Percentiles rank a stretch among this genome's conserved stretches.
phyloP scores from a whole-genome alignment of 2,113 vertebrate species.

The Lontra canadensis region DNA sequence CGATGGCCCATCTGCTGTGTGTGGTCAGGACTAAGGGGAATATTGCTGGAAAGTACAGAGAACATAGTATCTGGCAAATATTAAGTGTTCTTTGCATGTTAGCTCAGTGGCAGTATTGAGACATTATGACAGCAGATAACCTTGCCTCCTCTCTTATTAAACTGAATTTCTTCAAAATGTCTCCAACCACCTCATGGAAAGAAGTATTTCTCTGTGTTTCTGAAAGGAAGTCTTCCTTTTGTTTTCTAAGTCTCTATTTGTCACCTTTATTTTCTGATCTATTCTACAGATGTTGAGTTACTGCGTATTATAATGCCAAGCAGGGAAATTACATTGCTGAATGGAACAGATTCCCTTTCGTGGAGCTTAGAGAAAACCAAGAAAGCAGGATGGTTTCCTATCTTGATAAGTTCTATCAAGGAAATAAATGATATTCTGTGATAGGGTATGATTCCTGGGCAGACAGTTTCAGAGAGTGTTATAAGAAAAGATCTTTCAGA shows the following conservation, averaged over 20 bases:
- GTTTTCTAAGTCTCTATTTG: not conserved
- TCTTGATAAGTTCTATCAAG: not conserved
- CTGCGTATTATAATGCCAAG: not conserved
- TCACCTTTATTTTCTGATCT: not conserved
- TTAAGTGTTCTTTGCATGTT: not conserved
- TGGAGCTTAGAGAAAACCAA: not conserved
- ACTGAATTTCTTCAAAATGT: not conserved
- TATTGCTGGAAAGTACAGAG: not conserved
- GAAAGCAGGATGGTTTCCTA: not conserved
- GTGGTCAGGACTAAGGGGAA: not conserved
- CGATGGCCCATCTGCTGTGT: accelerated
- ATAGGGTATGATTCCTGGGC: not conserved
- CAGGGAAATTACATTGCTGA: not conserved
- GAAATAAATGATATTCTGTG: not conserved
- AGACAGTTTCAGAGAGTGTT: not conserved
- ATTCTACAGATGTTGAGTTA: not conserved
- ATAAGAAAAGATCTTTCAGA: not conserved
- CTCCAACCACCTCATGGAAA: not conserved
- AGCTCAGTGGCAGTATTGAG: not conserved
- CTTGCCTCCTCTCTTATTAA: not conserved
- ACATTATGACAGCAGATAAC: not conserved
- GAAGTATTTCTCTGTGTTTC: not conserved
- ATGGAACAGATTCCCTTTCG: not conserved
- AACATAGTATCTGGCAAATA: not conserved
- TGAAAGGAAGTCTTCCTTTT: not conserved